A percentile compares a stretch with the other conserved stretches of the same genome.
These are phyloP conservation scores for Volucella zonaria DNA, from an alignment of 2,888 invertebrate genomes.

Conservation along the genomic window DNA sequence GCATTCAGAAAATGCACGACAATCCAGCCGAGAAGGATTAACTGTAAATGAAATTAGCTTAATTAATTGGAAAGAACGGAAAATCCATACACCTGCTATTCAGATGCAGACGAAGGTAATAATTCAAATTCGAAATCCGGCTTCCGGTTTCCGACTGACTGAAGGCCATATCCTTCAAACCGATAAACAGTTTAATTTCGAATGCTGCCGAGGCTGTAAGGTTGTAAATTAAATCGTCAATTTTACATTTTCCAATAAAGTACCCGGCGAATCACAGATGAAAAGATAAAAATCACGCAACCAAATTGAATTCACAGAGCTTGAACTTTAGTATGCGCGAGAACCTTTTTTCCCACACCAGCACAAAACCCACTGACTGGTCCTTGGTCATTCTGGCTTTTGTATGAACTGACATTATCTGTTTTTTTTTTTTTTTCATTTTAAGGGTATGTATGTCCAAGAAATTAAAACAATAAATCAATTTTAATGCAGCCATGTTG, in stretches of 20 bases:
- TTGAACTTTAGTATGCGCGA: too few species aligned
- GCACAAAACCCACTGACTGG: slow-evolving; percentile 18
- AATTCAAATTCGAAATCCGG: slow-evolving; percentile 11
- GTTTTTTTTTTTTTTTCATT: slow-evolving; percentile 17
- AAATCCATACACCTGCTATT: slow-evolving; percentile 32
- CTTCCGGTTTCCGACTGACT: background rate
- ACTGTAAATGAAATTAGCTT: slow-evolving; percentile 11
- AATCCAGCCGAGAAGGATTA: background rate
- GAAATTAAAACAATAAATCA: slow-evolving; percentile 65
- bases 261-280: background rate
- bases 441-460: background rate
- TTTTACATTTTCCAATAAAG: slow-evolving; percentile 15
- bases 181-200: slow-evolving; percentile 4
- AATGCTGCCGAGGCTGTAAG: background rate
- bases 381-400: background rate
- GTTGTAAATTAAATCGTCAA: slow-evolving; percentile 32
- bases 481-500: slow-evolving; percentile 65
- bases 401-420: background rate
- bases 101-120: slow-evolving; percentile 2
- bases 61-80: slow-evolving; percentile 30
- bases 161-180: background rate
- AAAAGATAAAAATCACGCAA: slow-evolving; percentile 43
- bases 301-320: slow-evolving; percentile 30
- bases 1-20: background rate
- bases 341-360: too few species aligned